Conservation (phyloP, 2,113 vertebrate genomes). For the Semicossyphus pulcher region DNA sequence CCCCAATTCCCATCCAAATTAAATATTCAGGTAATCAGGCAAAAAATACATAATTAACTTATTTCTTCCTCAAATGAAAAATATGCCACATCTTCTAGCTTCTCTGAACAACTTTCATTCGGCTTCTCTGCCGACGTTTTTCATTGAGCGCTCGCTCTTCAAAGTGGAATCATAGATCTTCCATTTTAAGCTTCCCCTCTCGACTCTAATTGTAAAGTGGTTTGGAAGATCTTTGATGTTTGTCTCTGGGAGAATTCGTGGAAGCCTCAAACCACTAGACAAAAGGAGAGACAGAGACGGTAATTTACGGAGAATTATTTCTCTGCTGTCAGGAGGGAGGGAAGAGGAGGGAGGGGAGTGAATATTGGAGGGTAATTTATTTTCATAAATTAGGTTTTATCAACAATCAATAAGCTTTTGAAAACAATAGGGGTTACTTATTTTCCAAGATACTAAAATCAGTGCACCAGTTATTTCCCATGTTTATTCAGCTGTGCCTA, state of each 20-base stretch:
- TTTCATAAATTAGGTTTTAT: constrained; percentile 11
- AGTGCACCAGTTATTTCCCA: too few species aligned
- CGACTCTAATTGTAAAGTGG: constrained; percentile 71
- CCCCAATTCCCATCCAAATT: constrained; percentile 51
- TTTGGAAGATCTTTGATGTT: constrained; percentile 78
- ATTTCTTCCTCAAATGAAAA: constrained; percentile 49
- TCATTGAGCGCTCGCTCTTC: constrained; percentile 47
- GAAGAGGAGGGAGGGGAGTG: neutral
- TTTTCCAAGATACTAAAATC: too few species aligned
- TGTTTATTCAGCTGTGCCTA: too few species aligned
- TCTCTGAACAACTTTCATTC: constrained; percentile 46
- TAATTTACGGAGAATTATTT: constrained; percentile 59
- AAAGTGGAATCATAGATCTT: constrained; percentile 63
- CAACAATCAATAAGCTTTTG: neutral
- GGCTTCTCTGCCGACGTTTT: constrained; percentile 33
- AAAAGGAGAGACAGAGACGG: constrained; percentile 52
- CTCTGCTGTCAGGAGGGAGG: constrained; percentile 20
- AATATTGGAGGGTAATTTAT: neutral
- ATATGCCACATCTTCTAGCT: constrained; percentile 25
- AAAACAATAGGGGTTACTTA: neutral
- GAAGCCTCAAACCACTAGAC: constrained; percentile 62
- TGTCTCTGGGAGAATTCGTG: constrained; percentile 63
- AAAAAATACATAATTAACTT: constrained; percentile 54
- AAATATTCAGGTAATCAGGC: constrained; percentile 58
- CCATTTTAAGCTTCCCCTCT: constrained; percentile 64